Percentiles rank a stretch among this genome's conserved stretches.
Conservation (phyloP, 2,797 vertebrate genomes). For the Anas flavirostris region DNA sequence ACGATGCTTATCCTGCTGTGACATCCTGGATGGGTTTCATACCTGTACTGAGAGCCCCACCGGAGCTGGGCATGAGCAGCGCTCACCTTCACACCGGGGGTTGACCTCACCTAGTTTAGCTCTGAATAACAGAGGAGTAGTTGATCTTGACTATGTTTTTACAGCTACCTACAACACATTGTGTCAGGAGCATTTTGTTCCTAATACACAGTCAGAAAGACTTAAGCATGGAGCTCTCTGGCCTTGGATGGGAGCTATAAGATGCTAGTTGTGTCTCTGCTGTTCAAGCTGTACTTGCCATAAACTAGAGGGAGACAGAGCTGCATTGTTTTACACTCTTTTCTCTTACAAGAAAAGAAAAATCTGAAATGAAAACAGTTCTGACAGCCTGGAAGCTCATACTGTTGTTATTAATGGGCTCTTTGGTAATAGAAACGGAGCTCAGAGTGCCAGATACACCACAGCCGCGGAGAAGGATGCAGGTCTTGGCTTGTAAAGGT, state of each 20-base stretch:
- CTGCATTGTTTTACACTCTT: not conserved
- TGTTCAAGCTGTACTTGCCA: not conserved
- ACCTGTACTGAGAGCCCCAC: not conserved
- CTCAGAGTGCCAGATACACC: not conserved
- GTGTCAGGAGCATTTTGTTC: not conserved
- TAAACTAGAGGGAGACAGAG: constrained; percentile 25
- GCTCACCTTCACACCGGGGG: not conserved
- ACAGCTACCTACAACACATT: not conserved
- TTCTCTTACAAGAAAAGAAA: constrained; percentile 23
- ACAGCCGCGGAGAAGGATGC: not conserved
- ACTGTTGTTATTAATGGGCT: constrained; percentile 38
- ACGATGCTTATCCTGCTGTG: not conserved
- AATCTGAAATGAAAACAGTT: constrained; percentile 5
- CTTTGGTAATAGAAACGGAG: not conserved
- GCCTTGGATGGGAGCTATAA: not conserved
- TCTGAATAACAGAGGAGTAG: not conserved
- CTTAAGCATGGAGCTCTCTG: not conserved
- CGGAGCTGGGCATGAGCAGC: fast-evolving
- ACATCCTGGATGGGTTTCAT: not conserved
- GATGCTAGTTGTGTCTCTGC: not conserved
- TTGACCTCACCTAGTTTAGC: not conserved
- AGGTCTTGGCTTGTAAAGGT: not conserved
- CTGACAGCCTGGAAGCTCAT: constrained; percentile 24
- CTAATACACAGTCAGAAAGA: not conserved
- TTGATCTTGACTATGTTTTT: not conserved